Evolutionary conservation across 1,140 invertebrate species (phyloP).

Genomic region (Riptortus pedestris): DNA sequence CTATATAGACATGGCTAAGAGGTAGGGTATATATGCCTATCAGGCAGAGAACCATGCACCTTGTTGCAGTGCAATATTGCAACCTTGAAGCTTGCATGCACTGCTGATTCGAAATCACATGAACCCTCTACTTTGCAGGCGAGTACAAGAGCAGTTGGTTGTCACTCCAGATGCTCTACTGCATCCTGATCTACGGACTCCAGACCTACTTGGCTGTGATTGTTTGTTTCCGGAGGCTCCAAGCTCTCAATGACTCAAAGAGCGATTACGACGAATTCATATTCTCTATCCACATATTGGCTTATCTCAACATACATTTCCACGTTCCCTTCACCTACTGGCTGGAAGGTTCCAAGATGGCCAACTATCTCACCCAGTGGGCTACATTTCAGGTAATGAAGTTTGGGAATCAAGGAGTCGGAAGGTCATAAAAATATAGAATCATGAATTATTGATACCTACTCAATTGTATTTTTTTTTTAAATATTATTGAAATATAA

Average conservation of each 20-base stretch:
- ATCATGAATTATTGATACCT: too few species aligned
- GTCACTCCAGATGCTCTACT: conserved; percentile 5
- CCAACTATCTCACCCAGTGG: conserved; percentile 18
- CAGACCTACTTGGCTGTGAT: conserved; percentile 20
- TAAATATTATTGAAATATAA: too few species aligned
- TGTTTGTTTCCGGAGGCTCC: conserved; percentile 6
- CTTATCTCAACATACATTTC: conserved; percentile 21
- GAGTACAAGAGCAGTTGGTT: conserved; percentile 11
- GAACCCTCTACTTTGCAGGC: too few species aligned
- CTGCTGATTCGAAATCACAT: too few species aligned
- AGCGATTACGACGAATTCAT: conserved; percentile 24
- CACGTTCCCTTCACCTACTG: conserved; percentile 21
- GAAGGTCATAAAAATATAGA: too few species aligned
- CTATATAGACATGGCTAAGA: too few species aligned
- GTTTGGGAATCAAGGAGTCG: too few species aligned
- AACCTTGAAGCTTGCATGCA: too few species aligned
- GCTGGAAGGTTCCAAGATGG: neutral
- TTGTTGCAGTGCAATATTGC: too few species aligned
- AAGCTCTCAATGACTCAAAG: conserved; percentile 10
- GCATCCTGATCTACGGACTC: conserved; percentile 14
- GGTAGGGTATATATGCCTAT: too few species aligned
- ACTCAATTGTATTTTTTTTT: too few species aligned
- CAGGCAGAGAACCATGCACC: too few species aligned
- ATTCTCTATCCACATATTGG: conserved; percentile 21
- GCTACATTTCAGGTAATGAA: conserved; percentile 13